Percentiles rank a stretch among this genome's conserved stretches.
Conservation (phyloP, 23 tunicate genomes). For the Trididemnum miniatum region DNA sequence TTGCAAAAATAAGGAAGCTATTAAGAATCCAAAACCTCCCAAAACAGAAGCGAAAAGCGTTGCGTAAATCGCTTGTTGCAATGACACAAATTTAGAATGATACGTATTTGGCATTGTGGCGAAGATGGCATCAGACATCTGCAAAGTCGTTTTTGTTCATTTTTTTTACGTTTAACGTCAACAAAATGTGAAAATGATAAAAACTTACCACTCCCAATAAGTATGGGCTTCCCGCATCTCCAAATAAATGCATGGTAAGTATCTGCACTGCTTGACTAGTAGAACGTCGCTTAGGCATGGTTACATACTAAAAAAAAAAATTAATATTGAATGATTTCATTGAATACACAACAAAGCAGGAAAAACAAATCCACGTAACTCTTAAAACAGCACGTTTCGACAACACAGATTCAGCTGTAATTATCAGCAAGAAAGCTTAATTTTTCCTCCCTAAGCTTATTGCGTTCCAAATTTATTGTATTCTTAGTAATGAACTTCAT, state of each 20-base stretch:
- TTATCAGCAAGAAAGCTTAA: too few species aligned
- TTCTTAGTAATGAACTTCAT: too few species aligned
- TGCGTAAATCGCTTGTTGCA: slow-evolving; percentile 59
- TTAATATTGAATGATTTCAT: too few species aligned
- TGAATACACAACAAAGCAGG: too few species aligned
- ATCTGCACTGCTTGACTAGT: slow-evolving; percentile 97
- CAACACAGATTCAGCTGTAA: too few species aligned
- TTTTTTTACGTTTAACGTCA: too few species aligned
- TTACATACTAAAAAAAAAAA: slow-evolving; percentile 67
- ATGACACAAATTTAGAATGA: slow-evolving; percentile 45
- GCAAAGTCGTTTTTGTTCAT: neutral
- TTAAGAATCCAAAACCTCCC: slow-evolving; percentile 65
- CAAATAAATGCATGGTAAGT: slow-evolving; percentile 81
- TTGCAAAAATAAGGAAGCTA: slow-evolving; percentile 59
- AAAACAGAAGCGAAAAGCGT: slow-evolving; percentile 65
- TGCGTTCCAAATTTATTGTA: too few species aligned
- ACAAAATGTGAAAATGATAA: neutral
- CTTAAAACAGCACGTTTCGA: too few species aligned
- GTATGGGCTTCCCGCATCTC: slow-evolving; percentile 96
- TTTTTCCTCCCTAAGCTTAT: too few species aligned
- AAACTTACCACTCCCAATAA: slow-evolving; percentile 67
- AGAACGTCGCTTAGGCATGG: slow-evolving; percentile 85
- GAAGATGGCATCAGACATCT: slow-evolving; percentile 61
- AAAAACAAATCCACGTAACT: too few species aligned
- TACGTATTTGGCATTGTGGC: slow-evolving; percentile 59